Conservation (phyloP, 1,140 invertebrate species). For the Neotoxoptera formosana region DNA sequence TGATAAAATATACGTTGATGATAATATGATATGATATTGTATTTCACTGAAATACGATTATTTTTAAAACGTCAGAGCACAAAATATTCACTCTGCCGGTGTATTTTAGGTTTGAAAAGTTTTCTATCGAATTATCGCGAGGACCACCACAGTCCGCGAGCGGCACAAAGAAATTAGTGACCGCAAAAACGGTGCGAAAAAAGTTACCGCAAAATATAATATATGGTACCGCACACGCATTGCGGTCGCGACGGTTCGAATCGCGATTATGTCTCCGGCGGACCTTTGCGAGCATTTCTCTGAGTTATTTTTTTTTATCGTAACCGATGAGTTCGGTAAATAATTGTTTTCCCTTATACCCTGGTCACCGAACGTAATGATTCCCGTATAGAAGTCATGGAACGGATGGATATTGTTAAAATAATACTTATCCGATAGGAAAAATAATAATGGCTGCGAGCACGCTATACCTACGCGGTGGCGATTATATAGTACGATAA, state of each 20-base stretch:
- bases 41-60: no score
- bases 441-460: neutral
- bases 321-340: neutral
- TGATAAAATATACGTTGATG: no score
- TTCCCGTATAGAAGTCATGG: neutral
- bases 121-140: neutral
- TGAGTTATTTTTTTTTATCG: neutral
- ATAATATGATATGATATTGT: no score
- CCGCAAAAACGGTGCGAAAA: neutral
- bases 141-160: no score
- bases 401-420: neutral
- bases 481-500: neutral
- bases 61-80: no score
- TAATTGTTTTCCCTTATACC: neutral
- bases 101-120: neutral
- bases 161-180: neutral
- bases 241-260: neutral
- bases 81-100: no score
- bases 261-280: neutral
- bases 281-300: neutral
- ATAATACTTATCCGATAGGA: neutral
- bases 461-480: neutral
- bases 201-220: neutral
- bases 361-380: neutral
- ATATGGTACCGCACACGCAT: neutral